These are phyloP conservation scores for Mastigias papua DNA, from an alignment of 30 jellyfish, hydroid and myxozoan species.

Conservation along the genomic window DNA sequence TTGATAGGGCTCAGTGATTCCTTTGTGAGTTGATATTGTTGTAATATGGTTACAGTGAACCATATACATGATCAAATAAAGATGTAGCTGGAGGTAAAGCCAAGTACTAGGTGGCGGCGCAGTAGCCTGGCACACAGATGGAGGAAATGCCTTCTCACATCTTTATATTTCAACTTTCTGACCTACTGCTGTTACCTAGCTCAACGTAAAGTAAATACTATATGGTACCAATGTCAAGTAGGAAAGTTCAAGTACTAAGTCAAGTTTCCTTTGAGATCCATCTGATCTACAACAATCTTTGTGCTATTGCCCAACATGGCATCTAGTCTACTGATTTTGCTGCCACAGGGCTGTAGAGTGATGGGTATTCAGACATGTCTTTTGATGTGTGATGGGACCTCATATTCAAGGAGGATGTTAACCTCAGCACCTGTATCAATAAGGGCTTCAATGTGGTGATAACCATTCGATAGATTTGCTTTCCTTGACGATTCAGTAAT, in stretches of 20 bases:
- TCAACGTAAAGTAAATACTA: too few species aligned
- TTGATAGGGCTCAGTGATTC: not conserved
- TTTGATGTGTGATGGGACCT: constrained; percentile 3
- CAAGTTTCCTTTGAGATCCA: too few species aligned
- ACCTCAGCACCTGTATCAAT: constrained; percentile 35
- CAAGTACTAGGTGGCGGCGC: constrained; percentile 52
- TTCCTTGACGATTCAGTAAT: not conserved
- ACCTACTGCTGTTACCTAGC: not conserved
- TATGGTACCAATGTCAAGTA: too few species aligned
- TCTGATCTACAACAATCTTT: too few species aligned
- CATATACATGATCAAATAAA: not conserved
- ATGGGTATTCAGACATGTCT: constrained; percentile 4
- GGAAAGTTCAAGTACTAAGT: too few species aligned
- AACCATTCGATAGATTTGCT: not conserved
- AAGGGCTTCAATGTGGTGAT: not conserved
- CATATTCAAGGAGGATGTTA: constrained; percentile 22
- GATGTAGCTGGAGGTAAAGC: constrained; percentile 27
- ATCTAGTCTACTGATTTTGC: too few species aligned
- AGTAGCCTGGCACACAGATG: constrained; percentile 32
- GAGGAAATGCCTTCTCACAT: constrained; percentile 36
- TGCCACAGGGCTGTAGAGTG: too few species aligned
- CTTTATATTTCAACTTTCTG: not conserved
- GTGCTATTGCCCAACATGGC: too few species aligned
- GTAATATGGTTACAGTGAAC: not conserved
- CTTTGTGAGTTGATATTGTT: not conserved